phyloP scores from a whole-genome alignment of 2,888 invertebrate species.

The Seira musarum region DNA sequence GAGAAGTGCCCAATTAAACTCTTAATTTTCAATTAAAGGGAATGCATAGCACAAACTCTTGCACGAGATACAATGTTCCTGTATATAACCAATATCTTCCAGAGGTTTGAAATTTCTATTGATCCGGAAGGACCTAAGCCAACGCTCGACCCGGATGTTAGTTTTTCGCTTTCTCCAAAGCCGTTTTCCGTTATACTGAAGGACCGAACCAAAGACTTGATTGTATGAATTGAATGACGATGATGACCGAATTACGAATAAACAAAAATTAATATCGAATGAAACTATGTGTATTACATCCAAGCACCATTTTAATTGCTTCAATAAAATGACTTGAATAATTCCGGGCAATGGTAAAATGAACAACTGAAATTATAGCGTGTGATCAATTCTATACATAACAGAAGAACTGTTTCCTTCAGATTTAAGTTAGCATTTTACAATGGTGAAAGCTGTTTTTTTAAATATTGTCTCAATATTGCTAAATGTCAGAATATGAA shows the following conservation, averaged over 20 bases:
- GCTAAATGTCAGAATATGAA: too few relatives aligned
- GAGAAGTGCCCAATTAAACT: too few relatives aligned
- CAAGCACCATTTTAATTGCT: too few relatives aligned
- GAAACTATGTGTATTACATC: not conserved
- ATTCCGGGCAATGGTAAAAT: not conserved
- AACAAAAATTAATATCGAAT: not conserved
- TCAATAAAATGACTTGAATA: not conserved
- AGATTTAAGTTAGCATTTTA: too few relatives aligned
- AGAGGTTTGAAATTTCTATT: constrained; percentile 26
- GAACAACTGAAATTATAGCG: not conserved
- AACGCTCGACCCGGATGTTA: constrained; percentile 29
- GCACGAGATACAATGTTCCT: constrained; percentile 35
- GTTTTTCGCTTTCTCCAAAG: constrained; percentile 24
- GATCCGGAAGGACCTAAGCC: constrained; percentile 20
- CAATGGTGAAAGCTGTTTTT: too few relatives aligned
- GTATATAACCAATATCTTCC: constrained; percentile 29
- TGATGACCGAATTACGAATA: too few relatives aligned
- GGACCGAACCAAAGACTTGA: not conserved
- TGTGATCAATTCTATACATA: too few relatives aligned
- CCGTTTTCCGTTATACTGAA: constrained; percentile 12
- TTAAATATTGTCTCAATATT: too few relatives aligned
- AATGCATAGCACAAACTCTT: not conserved
- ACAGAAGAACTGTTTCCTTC: too few relatives aligned
- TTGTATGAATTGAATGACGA: too few relatives aligned
- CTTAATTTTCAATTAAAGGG: too few relatives aligned